Percentiles rank a stretch among this genome's conserved stretches.
These are phyloP conservation scores for Malaclemys terrapin DNA, from an alignment of 2,113 vertebrate species.

Conservation along the genomic window DNA sequence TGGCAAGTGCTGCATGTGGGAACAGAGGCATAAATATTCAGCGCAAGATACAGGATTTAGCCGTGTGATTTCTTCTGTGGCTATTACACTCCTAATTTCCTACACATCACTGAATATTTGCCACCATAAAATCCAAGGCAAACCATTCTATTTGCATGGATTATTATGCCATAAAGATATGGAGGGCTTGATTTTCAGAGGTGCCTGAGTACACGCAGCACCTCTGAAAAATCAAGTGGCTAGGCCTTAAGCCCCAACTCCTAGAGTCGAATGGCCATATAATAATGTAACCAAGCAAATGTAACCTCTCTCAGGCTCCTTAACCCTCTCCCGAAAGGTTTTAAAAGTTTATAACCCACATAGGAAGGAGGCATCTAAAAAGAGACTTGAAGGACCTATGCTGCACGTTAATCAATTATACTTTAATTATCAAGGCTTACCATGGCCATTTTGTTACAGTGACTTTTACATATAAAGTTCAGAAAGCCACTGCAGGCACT, in stretches of 20 bases:
- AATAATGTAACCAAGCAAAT: not conserved
- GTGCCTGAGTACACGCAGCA: not conserved
- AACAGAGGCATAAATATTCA: not conserved
- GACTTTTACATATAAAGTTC: not conserved
- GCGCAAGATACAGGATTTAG: not conserved
- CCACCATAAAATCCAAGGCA: not conserved
- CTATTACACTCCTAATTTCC: not conserved
- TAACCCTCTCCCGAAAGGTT: too few relatives aligned
- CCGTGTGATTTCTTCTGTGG: not conserved
- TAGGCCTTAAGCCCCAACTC: not conserved
- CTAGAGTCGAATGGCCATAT: not conserved
- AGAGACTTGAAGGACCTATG: not conserved
- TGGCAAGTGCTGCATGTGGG: not conserved
- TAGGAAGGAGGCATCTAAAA: not conserved
- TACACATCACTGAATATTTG: accelerated
- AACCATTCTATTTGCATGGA: not conserved
- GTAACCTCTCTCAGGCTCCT: too few relatives aligned
- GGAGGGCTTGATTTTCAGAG: not conserved
- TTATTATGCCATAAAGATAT: not conserved
- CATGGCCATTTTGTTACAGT: not conserved
- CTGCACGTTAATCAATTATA: not conserved
- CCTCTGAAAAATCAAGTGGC: not conserved
- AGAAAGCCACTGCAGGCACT: not conserved
- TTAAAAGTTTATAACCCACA: not conserved
- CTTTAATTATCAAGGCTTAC: not conserved